Evolutionary conservation across 2,113 vertebrate genomes (phyloP).

Genomic region (Physeter macrocephalus): DNA sequence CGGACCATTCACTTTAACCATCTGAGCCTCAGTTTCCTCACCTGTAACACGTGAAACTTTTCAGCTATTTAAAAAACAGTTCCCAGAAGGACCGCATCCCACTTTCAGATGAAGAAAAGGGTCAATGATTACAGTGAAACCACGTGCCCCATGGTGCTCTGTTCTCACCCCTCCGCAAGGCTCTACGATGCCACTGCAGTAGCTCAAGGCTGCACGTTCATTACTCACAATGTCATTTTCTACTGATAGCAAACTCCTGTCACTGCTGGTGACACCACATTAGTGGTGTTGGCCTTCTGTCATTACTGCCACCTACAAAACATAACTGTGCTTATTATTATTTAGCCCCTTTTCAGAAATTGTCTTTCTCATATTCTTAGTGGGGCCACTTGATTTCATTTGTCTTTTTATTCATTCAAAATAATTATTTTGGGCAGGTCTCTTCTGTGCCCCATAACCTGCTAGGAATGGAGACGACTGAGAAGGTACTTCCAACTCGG

Average conservation of each 20-base stretch:
- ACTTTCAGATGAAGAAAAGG: background rate
- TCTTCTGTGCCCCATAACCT: background rate
- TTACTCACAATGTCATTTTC: background rate
- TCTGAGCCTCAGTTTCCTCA: background rate
- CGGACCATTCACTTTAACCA: background rate
- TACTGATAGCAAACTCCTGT: background rate
- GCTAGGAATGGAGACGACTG: background rate
- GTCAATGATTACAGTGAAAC: background rate
- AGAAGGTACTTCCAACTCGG: background rate
- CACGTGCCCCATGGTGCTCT: background rate
- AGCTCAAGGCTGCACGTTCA: background rate
- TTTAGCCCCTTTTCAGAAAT: background rate
- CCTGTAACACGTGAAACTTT: background rate
- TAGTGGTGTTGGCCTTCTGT: background rate
- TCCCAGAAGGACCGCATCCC: background rate
- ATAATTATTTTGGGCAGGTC: background rate
- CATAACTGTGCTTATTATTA: background rate
- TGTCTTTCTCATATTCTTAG: background rate
- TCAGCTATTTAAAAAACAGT: background rate
- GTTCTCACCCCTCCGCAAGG: background rate
- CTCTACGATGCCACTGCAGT: background rate
- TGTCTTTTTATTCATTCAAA: background rate
- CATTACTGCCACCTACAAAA: background rate
- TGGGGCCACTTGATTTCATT: background rate
- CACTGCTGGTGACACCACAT: background rate